phyloP scores from a whole-genome alignment of 2,888 invertebrate genomes.

The Stomorhina lunata region DNA sequence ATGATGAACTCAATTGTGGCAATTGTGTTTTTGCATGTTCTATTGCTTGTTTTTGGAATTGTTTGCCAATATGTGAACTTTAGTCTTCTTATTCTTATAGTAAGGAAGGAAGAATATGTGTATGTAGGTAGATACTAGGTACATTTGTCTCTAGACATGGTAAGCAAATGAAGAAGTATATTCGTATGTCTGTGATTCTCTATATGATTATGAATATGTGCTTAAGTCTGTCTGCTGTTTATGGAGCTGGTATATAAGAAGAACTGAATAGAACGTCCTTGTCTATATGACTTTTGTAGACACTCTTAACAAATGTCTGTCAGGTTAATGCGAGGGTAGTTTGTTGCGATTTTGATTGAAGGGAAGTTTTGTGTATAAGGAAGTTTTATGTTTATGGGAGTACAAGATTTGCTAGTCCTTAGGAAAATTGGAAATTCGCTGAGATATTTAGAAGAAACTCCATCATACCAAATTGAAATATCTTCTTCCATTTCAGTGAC shows the following conservation, averaged over 20 bases:
- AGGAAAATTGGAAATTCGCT: too few relatives aligned
- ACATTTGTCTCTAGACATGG: too few relatives aligned
- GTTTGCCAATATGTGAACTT: conserved; percentile 66
- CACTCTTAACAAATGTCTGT: conserved; percentile 1
- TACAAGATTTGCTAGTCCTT: too few relatives aligned
- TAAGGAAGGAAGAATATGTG: background rate
- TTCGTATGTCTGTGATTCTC: background rate
- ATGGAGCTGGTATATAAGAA: conserved; percentile 4
- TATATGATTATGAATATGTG: background rate
- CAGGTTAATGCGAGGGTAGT: background rate
- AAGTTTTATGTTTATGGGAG: too few relatives aligned
- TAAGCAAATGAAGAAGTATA: background rate
- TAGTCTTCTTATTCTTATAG: conserved; percentile 64
- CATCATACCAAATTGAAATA: too few relatives aligned
- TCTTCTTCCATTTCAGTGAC: too few relatives aligned
- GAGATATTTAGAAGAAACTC: too few relatives aligned
- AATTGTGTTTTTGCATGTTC: conserved; percentile 61
- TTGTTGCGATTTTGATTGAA: background rate
- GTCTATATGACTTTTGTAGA: conserved; percentile 51
- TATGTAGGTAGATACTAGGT: too few relatives aligned
- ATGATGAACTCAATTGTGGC: conserved; percentile 64
- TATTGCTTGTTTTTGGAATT: conserved; percentile 51
- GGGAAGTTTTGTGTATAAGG: too few relatives aligned
- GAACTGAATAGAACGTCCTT: conserved; percentile 59
- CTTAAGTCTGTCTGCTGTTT: background rate